phyloP scores from a whole-genome alignment of 2,888 invertebrate species.

The Mactromeris polynyma region DNA sequence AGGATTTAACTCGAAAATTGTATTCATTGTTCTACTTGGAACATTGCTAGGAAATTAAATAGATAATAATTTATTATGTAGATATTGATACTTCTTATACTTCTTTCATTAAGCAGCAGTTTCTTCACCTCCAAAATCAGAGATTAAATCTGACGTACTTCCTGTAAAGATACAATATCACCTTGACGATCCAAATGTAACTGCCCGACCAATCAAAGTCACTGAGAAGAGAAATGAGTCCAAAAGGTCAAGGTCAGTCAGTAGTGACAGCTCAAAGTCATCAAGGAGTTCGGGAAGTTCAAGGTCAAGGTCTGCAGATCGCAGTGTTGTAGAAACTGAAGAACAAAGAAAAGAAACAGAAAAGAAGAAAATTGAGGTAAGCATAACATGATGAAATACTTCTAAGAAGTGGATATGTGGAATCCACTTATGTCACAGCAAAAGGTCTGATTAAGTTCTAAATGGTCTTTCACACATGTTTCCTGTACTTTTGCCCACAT shows the following conservation, averaged over 20 bases:
- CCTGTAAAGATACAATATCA: slow-evolving; percentile 78
- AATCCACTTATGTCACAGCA: too few species aligned
- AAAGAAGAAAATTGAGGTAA: slow-evolving; percentile 78
- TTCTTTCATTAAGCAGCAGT: slow-evolving; percentile 16
- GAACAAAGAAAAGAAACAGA: slow-evolving; percentile 73
- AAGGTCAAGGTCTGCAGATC: slow-evolving; percentile 64
- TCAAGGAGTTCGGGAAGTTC: slow-evolving; percentile 64
- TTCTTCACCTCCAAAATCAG: slow-evolving; percentile 22
- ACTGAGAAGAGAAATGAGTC: slow-evolving; percentile 48
- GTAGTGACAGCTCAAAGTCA: slow-evolving; percentile 61
- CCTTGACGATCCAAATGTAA: slow-evolving; percentile 74
- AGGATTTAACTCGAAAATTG: too few species aligned
- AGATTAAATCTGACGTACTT: slow-evolving; percentile 46
- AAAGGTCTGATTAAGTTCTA: too few species aligned
- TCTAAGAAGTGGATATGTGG: too few species aligned
- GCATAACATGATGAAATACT: too few species aligned
- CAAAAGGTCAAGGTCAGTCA: slow-evolving; percentile 64
- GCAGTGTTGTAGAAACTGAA: slow-evolving; percentile 61
- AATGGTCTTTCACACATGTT: too few species aligned
- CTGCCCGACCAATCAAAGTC: slow-evolving; percentile 68
- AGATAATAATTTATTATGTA: background rate
- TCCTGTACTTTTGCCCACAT: too few species aligned
- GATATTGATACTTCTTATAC: background rate
- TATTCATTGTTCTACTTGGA: too few species aligned
- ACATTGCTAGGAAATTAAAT: too few species aligned